Conservation (phyloP, 92 coral and sea anemone genomes). For the Porites cylindrica region DNA sequence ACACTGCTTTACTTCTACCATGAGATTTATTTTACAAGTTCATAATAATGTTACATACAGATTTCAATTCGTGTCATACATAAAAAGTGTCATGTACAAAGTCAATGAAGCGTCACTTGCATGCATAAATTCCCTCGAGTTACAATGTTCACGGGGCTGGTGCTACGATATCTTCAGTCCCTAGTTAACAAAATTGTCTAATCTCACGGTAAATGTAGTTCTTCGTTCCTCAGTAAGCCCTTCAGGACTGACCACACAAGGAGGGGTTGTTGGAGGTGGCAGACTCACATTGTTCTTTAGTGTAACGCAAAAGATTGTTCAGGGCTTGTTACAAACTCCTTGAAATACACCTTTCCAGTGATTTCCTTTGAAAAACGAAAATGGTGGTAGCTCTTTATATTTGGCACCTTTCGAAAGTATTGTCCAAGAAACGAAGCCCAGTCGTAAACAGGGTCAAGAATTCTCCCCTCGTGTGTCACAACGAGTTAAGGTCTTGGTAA, state of each 20-base stretch:
- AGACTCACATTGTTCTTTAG: slow-evolving; percentile 25
- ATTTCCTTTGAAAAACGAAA: slow-evolving; percentile 51
- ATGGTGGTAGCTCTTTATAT: slow-evolving; percentile 56
- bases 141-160: background rate
- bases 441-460: slow-evolving; percentile 61
- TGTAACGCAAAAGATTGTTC: slow-evolving; percentile 7
- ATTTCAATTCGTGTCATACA: too few species aligned
- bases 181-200: slow-evolving; percentile 4
- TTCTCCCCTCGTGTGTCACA: slow-evolving; percentile 64
- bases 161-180: slow-evolving; percentile 10
- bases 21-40: too few species aligned
- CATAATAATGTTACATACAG: too few species aligned
- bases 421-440: slow-evolving; percentile 54
- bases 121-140: too few species aligned
- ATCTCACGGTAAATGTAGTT: slow-evolving; percentile 39
- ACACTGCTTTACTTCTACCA: too few species aligned
- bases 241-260: slow-evolving; percentile 14
- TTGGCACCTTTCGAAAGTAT: slow-evolving; percentile 53
- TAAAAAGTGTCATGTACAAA: too few species aligned
- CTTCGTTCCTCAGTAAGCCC: slow-evolving; percentile 31
- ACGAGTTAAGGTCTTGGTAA: slow-evolving; percentile 1
- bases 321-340: background rate
- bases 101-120: too few species aligned
- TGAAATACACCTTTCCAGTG: slow-evolving; percentile 44
- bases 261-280: slow-evolving; percentile 32